Base-by-base conservation (phyloP, 2,888 invertebrate species). In the Loripinus fragilis region DNA sequence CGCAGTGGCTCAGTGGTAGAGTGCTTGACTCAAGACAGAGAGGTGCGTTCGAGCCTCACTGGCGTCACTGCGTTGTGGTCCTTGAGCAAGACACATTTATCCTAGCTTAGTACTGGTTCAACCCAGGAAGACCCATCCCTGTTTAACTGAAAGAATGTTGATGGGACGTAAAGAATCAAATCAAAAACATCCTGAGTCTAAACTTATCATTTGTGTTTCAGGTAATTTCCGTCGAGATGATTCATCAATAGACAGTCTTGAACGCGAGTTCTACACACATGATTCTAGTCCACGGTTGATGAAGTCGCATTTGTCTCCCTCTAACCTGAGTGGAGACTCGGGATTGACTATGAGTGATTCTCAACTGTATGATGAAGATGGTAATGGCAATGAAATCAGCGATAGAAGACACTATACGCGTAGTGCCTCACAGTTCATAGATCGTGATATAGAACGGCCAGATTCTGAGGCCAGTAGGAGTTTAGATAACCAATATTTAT, bases 341-440 rank as follows among this genome's bases (percentile, higher is more conserved):
- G 97, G 97, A 0, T 94, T 97, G 76, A 97, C 97, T 1, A 94
- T 97, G 75, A 97, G 97, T 38, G 97, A 97, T 94, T 97, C 97
- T 76, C 97, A 97, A 92, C 95, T 97, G 5, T 97, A 97, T 92
- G 96, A 90, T 30, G 92, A 92, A 15, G 89, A 90, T 55, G 80
- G 78, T 20, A 86, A 80, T 45, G 78, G 80, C 23, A 83, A 79
- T n/a, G 85, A 86, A 45, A 74, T 83, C 50, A n/a, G 69, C 15
- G 68, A 76, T n/a, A 74, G 75, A 17, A 67, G 78, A 17, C 81
- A 79, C 50, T 88, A 84, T 52, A 42, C 64, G 8, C 78, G 87
- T n/a, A 86, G 81, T 69, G 42, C 76, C 0, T 87, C 87, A 10
- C 84, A 86, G 33, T 78, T 70, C 66, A 65, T 75, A 45, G 85